A percentile compares a stretch with the other conserved stretches of the same genome.
Conservation (phyloP, 2,797 vertebrate species). For the Fistularia tabacaria region DNA sequence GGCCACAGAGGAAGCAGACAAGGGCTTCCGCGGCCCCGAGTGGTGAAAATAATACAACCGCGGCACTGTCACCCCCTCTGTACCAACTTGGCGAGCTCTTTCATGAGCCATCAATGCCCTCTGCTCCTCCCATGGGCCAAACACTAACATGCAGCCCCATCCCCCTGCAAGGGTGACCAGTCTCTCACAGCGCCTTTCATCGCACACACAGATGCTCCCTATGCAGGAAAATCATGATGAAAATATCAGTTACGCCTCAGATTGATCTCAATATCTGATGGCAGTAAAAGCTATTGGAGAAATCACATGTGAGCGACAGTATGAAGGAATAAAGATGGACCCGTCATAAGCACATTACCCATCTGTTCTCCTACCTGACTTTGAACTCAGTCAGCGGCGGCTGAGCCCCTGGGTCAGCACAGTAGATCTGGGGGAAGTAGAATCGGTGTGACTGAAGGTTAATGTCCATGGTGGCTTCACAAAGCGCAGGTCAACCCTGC, state of each 20-base stretch:
- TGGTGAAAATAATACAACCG: constrained; percentile 42
- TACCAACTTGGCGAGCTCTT: constrained; percentile 61
- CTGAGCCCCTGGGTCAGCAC: constrained; percentile 65
- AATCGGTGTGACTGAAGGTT: constrained; percentile 77
- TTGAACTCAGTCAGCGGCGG: constrained; percentile 71
- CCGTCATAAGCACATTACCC: not conserved
- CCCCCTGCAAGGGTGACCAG: constrained; percentile 61
- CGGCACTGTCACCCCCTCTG: constrained; percentile 51
- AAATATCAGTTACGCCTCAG: not conserved
- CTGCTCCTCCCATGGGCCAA: constrained; percentile 42
- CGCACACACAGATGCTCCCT: constrained; percentile 39
- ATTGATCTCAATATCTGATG: constrained; percentile 10
- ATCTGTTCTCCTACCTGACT: constrained; percentile 71
- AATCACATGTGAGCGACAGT: constrained; percentile 7
- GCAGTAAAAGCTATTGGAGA: constrained; percentile 6
- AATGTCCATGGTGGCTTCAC: constrained; percentile 68
- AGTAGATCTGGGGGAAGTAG: constrained; percentile 77
- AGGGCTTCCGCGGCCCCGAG: constrained; percentile 13
- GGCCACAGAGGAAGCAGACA: constrained; percentile 38
- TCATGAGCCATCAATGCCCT: constrained; percentile 55
- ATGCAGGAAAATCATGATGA: constrained; percentile 45
- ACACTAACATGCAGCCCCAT: constrained; percentile 68
- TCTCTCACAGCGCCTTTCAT: constrained; percentile 34
- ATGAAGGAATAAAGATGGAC: not conserved
- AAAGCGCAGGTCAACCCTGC: constrained; percentile 33